Percentiles rank a stretch among this genome's conserved stretches.
Evolutionary conservation across 2,888 invertebrate species (phyloP).

Genomic region (Alcis repandata): DNA sequence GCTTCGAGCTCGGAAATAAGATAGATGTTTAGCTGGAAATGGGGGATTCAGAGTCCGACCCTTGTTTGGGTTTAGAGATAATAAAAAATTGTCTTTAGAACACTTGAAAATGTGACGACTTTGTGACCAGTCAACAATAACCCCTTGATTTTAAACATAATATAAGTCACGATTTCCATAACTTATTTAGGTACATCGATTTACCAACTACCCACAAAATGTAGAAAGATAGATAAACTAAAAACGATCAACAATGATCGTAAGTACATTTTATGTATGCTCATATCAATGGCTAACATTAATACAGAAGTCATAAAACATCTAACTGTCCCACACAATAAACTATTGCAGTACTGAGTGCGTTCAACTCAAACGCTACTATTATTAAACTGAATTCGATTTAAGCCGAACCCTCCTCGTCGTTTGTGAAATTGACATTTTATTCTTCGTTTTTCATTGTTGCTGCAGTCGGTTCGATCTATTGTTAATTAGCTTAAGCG

Average conservation of each 20-base stretch:
- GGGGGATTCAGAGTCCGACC: background rate
- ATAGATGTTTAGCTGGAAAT: slow-evolving; percentile 41
- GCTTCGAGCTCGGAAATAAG: slow-evolving; percentile 40
- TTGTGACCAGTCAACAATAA: no score
- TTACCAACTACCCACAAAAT: background rate
- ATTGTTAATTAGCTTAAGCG: slow-evolving; percentile 86
- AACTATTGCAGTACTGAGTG: slow-evolving; percentile 82
- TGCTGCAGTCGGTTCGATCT: slow-evolving; percentile 83
- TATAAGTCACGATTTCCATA: background rate
- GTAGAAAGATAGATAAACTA: no score
- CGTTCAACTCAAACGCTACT: slow-evolving; percentile 85
- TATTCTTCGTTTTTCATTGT: slow-evolving; percentile 87
- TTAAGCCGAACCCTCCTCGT: slow-evolving; percentile 85
- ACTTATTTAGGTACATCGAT: background rate
- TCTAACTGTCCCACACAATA: slow-evolving; percentile 69
- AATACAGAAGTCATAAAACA: slow-evolving; percentile 27
- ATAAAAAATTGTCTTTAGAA: background rate
- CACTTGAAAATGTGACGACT: no score
- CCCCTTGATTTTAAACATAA: no score
- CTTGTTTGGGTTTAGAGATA: background rate
- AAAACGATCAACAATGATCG: no score
- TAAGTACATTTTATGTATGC: background rate
- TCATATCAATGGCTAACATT: background rate
- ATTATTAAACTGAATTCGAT: slow-evolving; percentile 87
- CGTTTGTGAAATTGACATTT: slow-evolving; percentile 86